These are phyloP conservation scores for Neodiprion lecontei DNA, from an alignment of 1,140 invertebrate genomes.

Conservation along the genomic window DNA sequence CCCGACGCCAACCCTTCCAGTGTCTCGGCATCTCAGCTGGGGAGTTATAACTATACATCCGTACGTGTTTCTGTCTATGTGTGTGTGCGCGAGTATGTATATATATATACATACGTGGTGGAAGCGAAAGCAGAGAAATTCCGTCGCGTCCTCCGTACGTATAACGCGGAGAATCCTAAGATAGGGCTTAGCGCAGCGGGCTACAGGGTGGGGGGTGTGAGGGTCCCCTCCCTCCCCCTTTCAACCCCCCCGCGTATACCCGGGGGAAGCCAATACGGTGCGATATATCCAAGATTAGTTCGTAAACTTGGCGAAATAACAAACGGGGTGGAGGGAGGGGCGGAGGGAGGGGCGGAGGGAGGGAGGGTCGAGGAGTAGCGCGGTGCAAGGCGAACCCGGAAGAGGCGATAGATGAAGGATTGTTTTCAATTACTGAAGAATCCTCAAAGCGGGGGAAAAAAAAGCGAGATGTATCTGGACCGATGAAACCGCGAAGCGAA, in stretches of 20 bases:
- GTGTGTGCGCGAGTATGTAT: too few species aligned
- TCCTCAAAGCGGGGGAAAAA: not conserved
- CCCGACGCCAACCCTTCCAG: not conserved
- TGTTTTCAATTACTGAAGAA: conserved; percentile 42
- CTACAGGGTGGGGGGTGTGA: not conserved
- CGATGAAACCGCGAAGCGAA: not conserved
- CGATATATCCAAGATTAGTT: conserved; percentile 45
- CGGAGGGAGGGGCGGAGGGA: too few species aligned
- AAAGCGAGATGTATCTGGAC: not conserved
- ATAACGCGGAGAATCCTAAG: not conserved
- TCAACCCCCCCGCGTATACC: too few species aligned
- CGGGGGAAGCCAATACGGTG: not conserved
- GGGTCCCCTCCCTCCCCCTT: too few species aligned
- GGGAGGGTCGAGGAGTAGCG: not conserved
- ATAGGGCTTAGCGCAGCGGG: not conserved
- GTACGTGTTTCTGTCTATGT: too few species aligned
- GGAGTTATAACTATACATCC: too few species aligned
- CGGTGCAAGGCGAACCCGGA: not conserved
- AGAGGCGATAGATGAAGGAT: conserved; percentile 36
- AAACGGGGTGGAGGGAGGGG: conserved; percentile 23
- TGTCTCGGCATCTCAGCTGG: too few species aligned
- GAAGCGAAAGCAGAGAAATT: not conserved
- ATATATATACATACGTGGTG: too few species aligned
- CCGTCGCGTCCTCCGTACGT: not conserved
- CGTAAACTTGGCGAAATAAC: conserved; percentile 48